phyloP scores from a whole-genome alignment of 2,888 invertebrate genomes.

The Hofmannophila pseudospretella region DNA sequence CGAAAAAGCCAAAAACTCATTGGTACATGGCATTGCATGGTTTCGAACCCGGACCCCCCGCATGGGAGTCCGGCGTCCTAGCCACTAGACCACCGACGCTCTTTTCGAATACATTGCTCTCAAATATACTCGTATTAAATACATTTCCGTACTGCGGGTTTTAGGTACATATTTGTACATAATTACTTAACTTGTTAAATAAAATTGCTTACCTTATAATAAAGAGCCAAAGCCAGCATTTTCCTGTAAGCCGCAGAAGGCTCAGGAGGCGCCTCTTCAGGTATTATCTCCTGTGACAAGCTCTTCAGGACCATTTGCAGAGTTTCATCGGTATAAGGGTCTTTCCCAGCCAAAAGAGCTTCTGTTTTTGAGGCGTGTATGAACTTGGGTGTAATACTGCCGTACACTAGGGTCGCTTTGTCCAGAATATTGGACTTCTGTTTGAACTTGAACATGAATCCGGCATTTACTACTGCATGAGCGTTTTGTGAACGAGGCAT shows the following conservation, averaged over 20 bases:
- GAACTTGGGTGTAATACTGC: constrained; percentile 68
- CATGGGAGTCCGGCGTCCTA: no score
- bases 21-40: no score
- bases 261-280: constrained; percentile 68
- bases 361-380: constrained; percentile 73
- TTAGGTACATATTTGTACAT: no score
- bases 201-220: constrained; percentile 79
- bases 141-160: no score
- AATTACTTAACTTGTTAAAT: no score
- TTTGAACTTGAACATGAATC: constrained; percentile 74
- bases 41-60: no score
- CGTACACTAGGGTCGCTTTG: constrained; percentile 72
- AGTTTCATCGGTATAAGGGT: constrained; percentile 48
- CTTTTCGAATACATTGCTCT: no score
- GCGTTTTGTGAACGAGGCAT: constrained; percentile 85
- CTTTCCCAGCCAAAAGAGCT: constrained; percentile 54
- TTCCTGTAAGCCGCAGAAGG: constrained; percentile 78
- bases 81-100: no score
- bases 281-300: constrained; percentile 38
- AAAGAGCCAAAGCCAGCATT: constrained; percentile 77
- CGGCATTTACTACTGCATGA: constrained; percentile 85
- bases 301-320: constrained; percentile 47
- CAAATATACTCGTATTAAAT: no score
- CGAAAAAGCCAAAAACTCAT: no score
- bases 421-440: constrained; percentile 23